phyloP scores from a whole-genome alignment of 1,140 invertebrate genomes.

The Neuroterus valhalla region DNA sequence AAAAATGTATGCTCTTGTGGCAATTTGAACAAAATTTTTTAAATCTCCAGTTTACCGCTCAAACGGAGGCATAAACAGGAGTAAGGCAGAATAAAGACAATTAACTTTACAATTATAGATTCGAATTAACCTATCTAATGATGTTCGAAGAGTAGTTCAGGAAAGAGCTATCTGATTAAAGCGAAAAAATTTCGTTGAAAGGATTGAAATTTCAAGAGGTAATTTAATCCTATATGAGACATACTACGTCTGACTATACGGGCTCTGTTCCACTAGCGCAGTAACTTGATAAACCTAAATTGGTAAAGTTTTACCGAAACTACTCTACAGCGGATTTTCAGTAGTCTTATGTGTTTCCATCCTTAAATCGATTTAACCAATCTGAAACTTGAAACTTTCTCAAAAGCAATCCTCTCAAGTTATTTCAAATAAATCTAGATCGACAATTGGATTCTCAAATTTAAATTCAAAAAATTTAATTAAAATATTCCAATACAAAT shows the following conservation, averaged over 20 bases:
- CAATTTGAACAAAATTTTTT: too few species aligned
- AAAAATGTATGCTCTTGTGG: too few species aligned
- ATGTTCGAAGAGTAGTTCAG: too few species aligned
- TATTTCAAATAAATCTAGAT: neutral
- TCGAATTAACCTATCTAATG: too few species aligned
- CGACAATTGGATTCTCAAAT: too few species aligned
- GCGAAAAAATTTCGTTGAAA: neutral
- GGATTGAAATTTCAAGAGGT: conserved; percentile 6
- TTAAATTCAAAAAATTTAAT: too few species aligned
- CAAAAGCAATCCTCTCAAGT: neutral
- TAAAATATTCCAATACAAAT: too few species aligned
- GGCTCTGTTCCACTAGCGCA: neutral
- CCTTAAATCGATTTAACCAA: neutral
- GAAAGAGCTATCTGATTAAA: too few species aligned
- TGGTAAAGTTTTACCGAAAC: neutral
- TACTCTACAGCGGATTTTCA: neutral
- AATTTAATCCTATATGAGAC: neutral
- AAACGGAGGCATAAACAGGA: too few species aligned
- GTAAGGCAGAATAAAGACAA: too few species aligned
- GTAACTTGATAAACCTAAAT: neutral
- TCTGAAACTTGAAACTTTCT: neutral
- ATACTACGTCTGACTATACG: neutral
- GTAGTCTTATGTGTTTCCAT: neutral
- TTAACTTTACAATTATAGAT: too few species aligned
- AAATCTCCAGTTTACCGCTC: too few species aligned